A percentile compares a stretch with the other conserved stretches of the same genome.
Conservation (phyloP, 2,888 invertebrate genomes). For the Dioctria linearis region DNA sequence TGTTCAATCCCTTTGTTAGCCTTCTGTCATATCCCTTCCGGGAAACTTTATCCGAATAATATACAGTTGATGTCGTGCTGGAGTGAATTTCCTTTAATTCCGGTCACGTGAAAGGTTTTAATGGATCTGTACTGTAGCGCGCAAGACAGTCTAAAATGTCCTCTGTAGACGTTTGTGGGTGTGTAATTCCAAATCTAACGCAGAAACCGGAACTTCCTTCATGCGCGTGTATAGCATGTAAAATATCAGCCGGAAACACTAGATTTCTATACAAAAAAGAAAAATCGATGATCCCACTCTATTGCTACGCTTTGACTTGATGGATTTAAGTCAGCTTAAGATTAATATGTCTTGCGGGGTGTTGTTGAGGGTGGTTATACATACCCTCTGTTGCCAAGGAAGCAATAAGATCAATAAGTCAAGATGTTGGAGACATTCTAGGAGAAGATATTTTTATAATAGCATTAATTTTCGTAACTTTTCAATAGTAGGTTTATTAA, state of each 20-base stretch:
- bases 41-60: slow-evolving; percentile 42
- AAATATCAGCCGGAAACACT: slow-evolving; percentile 33
- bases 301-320: not conserved
- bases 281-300: slow-evolving; percentile 19
- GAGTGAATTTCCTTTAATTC: slow-evolving; percentile 58
- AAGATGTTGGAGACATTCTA: not conserved
- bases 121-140: slow-evolving; percentile 23
- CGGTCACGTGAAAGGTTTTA: slow-evolving; percentile 57
- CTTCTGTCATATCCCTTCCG: slow-evolving; percentile 15
- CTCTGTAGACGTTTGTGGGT: slow-evolving; percentile 19
- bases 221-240: slow-evolving; percentile 14
- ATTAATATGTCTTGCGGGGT: not conserved
- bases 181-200: slow-evolving; percentile 4
- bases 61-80: slow-evolving; percentile 38
- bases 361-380: slow-evolving; percentile 18
- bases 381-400: slow-evolving; percentile 30
- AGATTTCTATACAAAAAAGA: not conserved
- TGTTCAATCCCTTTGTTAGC: slow-evolving; percentile 61
- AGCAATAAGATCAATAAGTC: slow-evolving; percentile 31
- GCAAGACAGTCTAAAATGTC: slow-evolving; percentile 16
- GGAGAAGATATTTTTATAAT: no score
- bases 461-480: no score
- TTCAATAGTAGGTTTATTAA: no score
- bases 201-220: slow-evolving; percentile 47
- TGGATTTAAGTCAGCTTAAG: slow-evolving; percentile 1